Evolutionary conservation across 2,113 vertebrate genomes (phyloP).

Genomic region (Carettochelys insculpta): DNA sequence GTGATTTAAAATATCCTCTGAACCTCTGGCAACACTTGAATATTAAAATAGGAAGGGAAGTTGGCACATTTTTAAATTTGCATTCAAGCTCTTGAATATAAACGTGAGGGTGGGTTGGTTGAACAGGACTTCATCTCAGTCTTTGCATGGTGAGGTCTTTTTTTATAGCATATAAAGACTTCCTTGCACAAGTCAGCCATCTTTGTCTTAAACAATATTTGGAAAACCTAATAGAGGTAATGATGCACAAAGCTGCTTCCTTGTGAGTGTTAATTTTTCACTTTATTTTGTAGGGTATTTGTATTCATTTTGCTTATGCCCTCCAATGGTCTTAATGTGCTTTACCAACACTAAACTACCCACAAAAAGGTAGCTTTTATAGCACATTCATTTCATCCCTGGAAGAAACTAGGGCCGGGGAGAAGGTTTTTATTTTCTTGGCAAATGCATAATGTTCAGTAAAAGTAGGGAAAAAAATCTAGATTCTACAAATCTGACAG

Average conservation of each 20-base stretch:
- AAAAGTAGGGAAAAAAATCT: background rate
- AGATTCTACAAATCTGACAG: slow-evolving; percentile 36
- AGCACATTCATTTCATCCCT: background rate
- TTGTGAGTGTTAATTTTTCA: background rate
- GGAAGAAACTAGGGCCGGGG: background rate
- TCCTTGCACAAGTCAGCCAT: background rate
- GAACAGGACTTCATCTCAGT: background rate
- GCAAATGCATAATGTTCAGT: background rate
- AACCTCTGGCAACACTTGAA: background rate
- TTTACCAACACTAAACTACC: background rate
- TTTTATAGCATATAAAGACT: background rate
- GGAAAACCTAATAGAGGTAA: background rate
- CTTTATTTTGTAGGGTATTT: background rate
- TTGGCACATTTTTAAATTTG: background rate
- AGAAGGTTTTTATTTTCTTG: background rate
- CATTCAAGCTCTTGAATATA: background rate
- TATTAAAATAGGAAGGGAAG: background rate
- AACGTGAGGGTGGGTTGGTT: background rate
- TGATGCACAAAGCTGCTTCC: background rate
- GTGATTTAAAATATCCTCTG: background rate
- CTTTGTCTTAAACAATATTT: background rate
- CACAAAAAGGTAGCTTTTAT: background rate
- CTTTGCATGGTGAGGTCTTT: background rate
- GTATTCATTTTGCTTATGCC: background rate
- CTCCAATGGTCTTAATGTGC: background rate